Evolutionary conservation across 2,888 invertebrate genomes (phyloP).

Genomic region (Criorhina ranunculi): DNA sequence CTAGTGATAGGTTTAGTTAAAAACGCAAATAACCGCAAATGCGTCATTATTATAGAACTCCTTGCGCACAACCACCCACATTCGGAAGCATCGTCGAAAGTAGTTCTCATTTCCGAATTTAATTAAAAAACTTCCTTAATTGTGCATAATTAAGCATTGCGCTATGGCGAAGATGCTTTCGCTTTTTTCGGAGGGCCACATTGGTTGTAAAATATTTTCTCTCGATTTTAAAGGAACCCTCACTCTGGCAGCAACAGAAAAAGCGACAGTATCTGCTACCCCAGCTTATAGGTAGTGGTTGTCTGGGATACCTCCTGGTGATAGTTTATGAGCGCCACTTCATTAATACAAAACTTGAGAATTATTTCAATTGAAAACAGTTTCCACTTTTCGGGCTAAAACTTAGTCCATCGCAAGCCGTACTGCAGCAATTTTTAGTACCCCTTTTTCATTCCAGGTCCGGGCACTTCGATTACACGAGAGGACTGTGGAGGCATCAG

Average conservation of each 20-base stretch:
- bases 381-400: slow-evolving; percentile 54
- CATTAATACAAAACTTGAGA: slow-evolving; percentile 68
- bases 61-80: not conserved
- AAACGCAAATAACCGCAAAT: slow-evolving; percentile 17
- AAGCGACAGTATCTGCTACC: slow-evolving; percentile 1
- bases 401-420: slow-evolving; percentile 40
- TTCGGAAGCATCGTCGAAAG: not conserved
- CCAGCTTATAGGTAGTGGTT: not conserved
- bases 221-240: slow-evolving; percentile 34
- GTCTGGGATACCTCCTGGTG: slow-evolving; percentile 28
- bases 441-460: not conserved
- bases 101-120: slow-evolving; percentile 60
- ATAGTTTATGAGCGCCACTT: slow-evolving; percentile 65
- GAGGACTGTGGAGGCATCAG: not conserved
- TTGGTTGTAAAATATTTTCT: slow-evolving; percentile 55
- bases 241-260: not conserved
- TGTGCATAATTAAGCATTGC: slow-evolving; percentile 67
- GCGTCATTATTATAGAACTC: not conserved
- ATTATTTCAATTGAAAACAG: slow-evolving; percentile 64
- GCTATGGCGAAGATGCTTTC: slow-evolving; percentile 27
- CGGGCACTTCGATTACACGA: slow-evolving; percentile 22
- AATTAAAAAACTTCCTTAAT: slow-evolving; percentile 71
- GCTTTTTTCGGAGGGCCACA: slow-evolving; percentile 28
- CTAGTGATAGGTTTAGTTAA: not conserved
- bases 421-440: slow-evolving; percentile 21